A percentile compares a stretch with the other conserved stretches of the same genome.
Conservation (phyloP, 2,888 invertebrate genomes). For the Phortica okadai region DNA sequence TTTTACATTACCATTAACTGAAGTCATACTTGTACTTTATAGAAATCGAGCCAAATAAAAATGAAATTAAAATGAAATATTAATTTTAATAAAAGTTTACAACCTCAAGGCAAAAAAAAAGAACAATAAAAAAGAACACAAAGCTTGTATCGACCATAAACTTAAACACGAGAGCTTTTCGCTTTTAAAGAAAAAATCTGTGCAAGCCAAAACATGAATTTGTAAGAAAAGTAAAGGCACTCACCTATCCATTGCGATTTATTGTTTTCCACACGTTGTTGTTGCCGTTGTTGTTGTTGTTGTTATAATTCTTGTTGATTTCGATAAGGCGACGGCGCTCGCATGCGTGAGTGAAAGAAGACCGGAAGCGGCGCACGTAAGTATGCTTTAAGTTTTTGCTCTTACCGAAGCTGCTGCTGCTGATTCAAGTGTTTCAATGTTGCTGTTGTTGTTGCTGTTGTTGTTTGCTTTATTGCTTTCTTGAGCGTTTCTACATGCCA, state of each 20-base stretch:
- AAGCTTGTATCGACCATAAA: neutral
- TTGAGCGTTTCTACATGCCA: neutral
- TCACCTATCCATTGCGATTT: conserved; percentile 63
- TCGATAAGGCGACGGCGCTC: conserved; percentile 3
- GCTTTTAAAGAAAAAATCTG: too few species aligned
- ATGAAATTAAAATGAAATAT: neutral
- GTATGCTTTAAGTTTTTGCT: conserved; percentile 38
- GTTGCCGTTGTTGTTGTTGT: conserved; percentile 15
- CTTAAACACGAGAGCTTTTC: too few species aligned
- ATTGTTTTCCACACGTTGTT: conserved; percentile 44
- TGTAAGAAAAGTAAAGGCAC: conserved; percentile 36
- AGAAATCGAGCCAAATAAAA: too few species aligned
- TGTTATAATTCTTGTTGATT: conserved; percentile 23
- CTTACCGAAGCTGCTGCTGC: neutral
- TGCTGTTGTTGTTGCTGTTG: neutral
- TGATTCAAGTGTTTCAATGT: conserved; percentile 38
- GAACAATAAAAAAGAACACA: neutral
- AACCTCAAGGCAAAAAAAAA: neutral
- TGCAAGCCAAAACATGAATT: conserved; percentile 8
- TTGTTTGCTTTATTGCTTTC: conserved; percentile 10
- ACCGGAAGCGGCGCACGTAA: conserved; percentile 11
- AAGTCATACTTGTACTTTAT: too few species aligned
- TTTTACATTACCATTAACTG: too few species aligned
- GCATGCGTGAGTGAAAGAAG: neutral
- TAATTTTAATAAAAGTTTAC: neutral